These are phyloP conservation scores for Andrena haemorrhoa DNA, from an alignment of 2,888 invertebrate species.

Conservation along the genomic window DNA sequence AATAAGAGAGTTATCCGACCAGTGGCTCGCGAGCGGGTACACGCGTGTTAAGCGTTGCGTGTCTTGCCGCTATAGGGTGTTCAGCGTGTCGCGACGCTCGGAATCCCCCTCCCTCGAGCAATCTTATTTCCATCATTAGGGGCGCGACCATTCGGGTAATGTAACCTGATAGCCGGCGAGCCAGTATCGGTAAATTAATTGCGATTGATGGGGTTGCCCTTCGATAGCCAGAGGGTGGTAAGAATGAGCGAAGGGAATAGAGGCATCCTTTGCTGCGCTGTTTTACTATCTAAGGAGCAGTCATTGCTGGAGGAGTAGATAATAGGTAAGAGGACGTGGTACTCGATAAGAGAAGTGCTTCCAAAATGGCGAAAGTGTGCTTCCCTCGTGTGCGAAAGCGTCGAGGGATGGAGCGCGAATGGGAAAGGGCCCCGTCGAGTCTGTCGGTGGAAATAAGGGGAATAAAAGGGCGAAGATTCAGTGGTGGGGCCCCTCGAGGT, in stretches of 20 bases:
- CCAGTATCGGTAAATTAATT: constrained; percentile 47
- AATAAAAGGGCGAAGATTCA: constrained; percentile 34
- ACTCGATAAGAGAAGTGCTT: too few relatives aligned
- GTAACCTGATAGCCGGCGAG: constrained; percentile 20
- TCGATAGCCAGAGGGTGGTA: too few relatives aligned
- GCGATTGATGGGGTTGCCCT: constrained; percentile 33
- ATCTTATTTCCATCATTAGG: constrained; percentile 22
- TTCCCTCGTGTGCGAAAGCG: constrained; percentile 1
- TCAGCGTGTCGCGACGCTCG: background rate
- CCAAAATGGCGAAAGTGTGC: background rate
- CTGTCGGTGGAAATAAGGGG: background rate
- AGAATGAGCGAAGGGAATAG: too few relatives aligned
- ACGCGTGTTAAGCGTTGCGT: constrained; percentile 64
- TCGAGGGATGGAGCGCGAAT: constrained; percentile 20
- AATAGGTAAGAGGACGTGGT: too few relatives aligned
- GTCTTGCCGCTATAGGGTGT: constrained; percentile 47
- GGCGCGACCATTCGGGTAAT: constrained; percentile 10
- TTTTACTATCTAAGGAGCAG: too few relatives aligned
- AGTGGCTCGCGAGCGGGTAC: constrained; percentile 64
- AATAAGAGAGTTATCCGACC: constrained; percentile 77
- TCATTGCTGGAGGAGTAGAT: too few relatives aligned
- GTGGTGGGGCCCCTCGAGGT: constrained; percentile 56
- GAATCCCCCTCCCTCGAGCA: background rate
- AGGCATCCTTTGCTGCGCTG: too few relatives aligned
- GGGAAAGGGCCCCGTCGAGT: constrained; percentile 1